Conservation (phyloP, 2,888 invertebrate genomes). For the Drosophila percnosoma region DNA sequence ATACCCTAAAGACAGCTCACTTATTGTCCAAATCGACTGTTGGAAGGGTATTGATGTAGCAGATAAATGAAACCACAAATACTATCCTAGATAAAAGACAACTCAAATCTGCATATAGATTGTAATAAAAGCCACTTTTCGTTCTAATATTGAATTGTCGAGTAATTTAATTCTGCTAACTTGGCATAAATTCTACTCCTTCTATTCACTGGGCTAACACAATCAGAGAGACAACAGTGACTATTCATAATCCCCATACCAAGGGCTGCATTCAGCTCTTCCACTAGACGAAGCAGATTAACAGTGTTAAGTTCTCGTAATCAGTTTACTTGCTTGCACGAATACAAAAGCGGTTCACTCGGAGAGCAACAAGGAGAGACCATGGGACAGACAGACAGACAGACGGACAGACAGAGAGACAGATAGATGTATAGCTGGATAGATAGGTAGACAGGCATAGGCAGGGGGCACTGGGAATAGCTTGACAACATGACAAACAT, state of each 20-base stretch:
- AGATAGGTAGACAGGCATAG: constrained; percentile 4
- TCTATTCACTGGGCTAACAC: constrained; percentile 1
- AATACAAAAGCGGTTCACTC: constrained; percentile 60
- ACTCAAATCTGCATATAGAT: background rate
- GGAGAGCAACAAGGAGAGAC: constrained; percentile 12
- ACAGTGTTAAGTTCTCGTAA: constrained; percentile 80
- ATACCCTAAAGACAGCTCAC: background rate
- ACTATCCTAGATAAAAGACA: background rate
- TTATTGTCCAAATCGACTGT: background rate
- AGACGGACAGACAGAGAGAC: constrained; percentile 1
- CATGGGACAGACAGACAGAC: background rate
- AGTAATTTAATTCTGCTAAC: background rate
- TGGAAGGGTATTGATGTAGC: background rate
- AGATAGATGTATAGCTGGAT: background rate
- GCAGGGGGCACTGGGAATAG: constrained; percentile 40
- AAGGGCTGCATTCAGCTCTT: constrained; percentile 45
- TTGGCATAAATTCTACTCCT: background rate
- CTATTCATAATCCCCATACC: constrained; percentile 20
- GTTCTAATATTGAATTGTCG: background rate
- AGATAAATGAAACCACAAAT: background rate
- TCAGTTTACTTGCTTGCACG: constrained; percentile 78
- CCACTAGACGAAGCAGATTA: constrained; percentile 81
- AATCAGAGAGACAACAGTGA: constrained; percentile 12
- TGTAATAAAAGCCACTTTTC: background rate
- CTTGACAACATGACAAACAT: constrained; percentile 64